A percentile compares a stretch with the other conserved stretches of the same genome.
Conservation (phyloP, 2,888 invertebrate genomes). For the Tortricodes alternella region DNA sequence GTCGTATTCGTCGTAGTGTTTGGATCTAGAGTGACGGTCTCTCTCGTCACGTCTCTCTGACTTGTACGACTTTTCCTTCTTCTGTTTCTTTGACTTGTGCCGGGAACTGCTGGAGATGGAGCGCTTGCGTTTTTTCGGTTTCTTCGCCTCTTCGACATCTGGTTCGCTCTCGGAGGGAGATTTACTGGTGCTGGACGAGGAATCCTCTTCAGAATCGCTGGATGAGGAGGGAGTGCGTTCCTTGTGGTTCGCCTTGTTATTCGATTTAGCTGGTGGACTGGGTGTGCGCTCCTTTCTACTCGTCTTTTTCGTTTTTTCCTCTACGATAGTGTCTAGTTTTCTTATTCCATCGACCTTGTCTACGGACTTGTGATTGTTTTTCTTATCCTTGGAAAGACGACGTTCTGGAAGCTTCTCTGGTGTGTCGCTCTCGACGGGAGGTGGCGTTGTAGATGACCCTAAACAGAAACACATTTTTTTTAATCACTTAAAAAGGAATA, state of each 20-base stretch:
- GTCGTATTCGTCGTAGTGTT: slow-evolving; percentile 57
- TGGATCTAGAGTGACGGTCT: slow-evolving; percentile 51
- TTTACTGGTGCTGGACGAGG: slow-evolving; percentile 53
- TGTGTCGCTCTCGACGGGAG: slow-evolving; percentile 61
- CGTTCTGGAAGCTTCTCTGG: slow-evolving; percentile 63
- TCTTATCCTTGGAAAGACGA: slow-evolving; percentile 62
- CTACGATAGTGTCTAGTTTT: slow-evolving; percentile 60
- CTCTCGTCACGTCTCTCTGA: slow-evolving; percentile 56
- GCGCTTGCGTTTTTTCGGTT: slow-evolving; percentile 67
- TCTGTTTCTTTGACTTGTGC: slow-evolving; percentile 59
- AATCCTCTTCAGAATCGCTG: slow-evolving; percentile 68
- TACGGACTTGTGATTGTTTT: slow-evolving; percentile 54
- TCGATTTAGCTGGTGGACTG: slow-evolving; percentile 54
- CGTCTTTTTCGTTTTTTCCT: slow-evolving; percentile 61
- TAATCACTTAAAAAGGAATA: not conserved
- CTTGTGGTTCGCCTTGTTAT: slow-evolving; percentile 55
- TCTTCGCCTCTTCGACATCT: slow-evolving; percentile 48
- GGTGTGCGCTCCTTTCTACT: slow-evolving; percentile 60
- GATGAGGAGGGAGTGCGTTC: slow-evolving; percentile 64
- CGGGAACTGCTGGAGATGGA: slow-evolving; percentile 61
- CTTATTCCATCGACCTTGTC: slow-evolving; percentile 60
- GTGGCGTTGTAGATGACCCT: slow-evolving; percentile 71
- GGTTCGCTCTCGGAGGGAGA: slow-evolving; percentile 57
- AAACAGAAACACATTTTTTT: slow-evolving; percentile 7
- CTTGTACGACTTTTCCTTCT: slow-evolving; percentile 51